phyloP scores from a whole-genome alignment of 2,113 vertebrate genomes.

The Helogale parvula region DNA sequence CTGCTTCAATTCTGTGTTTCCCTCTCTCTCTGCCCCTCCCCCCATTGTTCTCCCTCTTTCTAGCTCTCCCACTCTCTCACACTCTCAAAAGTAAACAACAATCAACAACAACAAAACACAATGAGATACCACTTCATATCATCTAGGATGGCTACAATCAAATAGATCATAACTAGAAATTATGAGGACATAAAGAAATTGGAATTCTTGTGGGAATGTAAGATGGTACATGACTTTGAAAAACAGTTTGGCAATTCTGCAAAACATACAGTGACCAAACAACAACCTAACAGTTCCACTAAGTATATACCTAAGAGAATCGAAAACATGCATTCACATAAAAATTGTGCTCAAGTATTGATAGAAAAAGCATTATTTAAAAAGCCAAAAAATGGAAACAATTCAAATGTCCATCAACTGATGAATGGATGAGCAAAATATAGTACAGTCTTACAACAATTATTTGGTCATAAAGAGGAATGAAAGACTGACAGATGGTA shows the following conservation, averaged over 20 bases:
- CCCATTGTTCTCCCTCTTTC: too few species aligned
- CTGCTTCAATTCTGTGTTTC: too few species aligned
- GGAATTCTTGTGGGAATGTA: neutral
- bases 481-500: neutral
- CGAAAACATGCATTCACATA: neutral
- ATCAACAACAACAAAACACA: neutral
- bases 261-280: neutral
- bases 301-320: neutral
- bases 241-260: neutral
- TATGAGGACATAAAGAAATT: neutral
- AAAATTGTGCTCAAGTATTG: constrained; percentile 14
- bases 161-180: neutral
- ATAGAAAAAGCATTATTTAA: neutral
- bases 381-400: neutral
- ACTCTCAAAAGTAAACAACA: too few species aligned
- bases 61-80: too few species aligned
- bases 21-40: too few species aligned
- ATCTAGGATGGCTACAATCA: neutral
- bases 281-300: neutral
- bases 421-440: constrained; percentile 1
- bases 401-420: neutral
- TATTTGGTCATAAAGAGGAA: neutral
- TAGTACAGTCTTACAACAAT: neutral
- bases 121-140: neutral
- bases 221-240: neutral